Percentiles rank a stretch among this genome's conserved stretches.
These are phyloP conservation scores for Operophtera brumata DNA, from an alignment of 2,888 invertebrate genomes.

Conservation along the genomic window DNA sequence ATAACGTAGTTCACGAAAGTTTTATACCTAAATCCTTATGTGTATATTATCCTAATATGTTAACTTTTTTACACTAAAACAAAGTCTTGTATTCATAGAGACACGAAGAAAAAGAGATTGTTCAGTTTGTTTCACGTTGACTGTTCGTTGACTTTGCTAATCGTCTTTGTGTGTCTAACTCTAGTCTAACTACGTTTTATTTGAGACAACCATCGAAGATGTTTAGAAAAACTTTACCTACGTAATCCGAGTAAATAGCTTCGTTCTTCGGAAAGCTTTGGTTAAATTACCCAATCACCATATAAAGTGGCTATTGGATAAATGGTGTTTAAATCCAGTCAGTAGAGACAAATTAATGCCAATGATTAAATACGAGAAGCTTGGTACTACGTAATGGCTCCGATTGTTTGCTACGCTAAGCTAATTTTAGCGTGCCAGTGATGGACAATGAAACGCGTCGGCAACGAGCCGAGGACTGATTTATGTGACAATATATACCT, in stretches of 20 bases:
- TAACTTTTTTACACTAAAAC: background rate
- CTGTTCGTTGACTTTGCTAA: constrained; percentile 15
- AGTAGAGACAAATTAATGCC: constrained; percentile 60
- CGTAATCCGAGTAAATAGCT: constrained; percentile 50
- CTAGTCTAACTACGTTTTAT: constrained; percentile 16
- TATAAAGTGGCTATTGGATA: constrained; percentile 63
- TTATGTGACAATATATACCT: background rate
- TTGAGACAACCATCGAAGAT: constrained; percentile 17
- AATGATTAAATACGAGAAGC: constrained; percentile 55
- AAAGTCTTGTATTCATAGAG: background rate
- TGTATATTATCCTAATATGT: no score
- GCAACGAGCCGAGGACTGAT: background rate
- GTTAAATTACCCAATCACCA: constrained; percentile 69
- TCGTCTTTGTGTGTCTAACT: constrained; percentile 15
- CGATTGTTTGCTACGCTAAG: constrained; percentile 40
- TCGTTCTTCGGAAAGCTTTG: constrained; percentile 50
- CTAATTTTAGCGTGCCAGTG: constrained; percentile 31
- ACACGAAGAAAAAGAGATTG: background rate
- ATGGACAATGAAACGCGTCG: constrained; percentile 21
- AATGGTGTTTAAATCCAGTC: constrained; percentile 56
- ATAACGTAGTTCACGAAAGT: no score
- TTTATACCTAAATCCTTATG: no score
- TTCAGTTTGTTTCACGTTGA: constrained; percentile 2
- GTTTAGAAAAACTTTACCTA: constrained; percentile 32
- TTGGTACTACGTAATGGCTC: constrained; percentile 38